Percentiles rank a stretch among this genome's conserved stretches.
phyloP scores from a whole-genome alignment of 53 echinoderm and acorn worm species.

The Apostichopus leukothele region DNA sequence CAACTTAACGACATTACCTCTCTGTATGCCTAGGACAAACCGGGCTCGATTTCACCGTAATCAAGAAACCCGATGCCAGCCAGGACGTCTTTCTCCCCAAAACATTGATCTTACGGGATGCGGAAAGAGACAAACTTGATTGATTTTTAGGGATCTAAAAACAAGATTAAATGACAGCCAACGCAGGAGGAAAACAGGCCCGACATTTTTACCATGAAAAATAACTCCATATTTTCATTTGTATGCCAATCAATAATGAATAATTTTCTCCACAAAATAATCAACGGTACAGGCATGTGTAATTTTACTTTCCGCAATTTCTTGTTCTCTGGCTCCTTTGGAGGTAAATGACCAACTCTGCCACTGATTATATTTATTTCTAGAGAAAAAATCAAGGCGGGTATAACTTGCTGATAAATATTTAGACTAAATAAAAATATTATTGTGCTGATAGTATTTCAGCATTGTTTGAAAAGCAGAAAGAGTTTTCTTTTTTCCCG shows the following conservation, averaged over 20 bases:
- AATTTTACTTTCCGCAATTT: background rate
- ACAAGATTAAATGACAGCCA: slow-evolving; percentile 38
- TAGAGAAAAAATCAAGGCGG: too few relatives aligned
- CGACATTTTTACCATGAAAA: background rate
- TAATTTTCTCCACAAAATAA: slow-evolving; percentile 18
- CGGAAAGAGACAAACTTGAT: slow-evolving; percentile 32
- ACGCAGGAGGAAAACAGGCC: slow-evolving; percentile 24
- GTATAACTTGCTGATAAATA: too few relatives aligned
- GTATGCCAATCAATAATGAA: slow-evolving; percentile 45
- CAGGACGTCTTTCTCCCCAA: slow-evolving; percentile 18
- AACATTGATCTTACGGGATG: slow-evolving; percentile 39
- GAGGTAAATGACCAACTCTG: slow-evolving; percentile 2
- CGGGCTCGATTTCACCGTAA: slow-evolving; percentile 28
- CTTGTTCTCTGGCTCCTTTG: background rate
- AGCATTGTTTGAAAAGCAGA: too few relatives aligned
- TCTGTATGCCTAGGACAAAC: background rate
- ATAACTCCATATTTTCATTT: slow-evolving; percentile 39
- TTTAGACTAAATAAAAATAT: too few relatives aligned
- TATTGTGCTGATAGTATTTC: too few relatives aligned
- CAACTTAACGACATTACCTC: slow-evolving; percentile 33
- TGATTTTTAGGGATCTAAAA: slow-evolving; percentile 23
- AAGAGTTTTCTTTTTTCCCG: too few relatives aligned
- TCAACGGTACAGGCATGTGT: slow-evolving; percentile 7
- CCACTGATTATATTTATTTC: too few relatives aligned
- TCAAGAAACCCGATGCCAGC: slow-evolving; percentile 36